Base-by-base conservation (phyloP, 1,140 invertebrate genomes). In the Camponotus vicinus region DNA sequence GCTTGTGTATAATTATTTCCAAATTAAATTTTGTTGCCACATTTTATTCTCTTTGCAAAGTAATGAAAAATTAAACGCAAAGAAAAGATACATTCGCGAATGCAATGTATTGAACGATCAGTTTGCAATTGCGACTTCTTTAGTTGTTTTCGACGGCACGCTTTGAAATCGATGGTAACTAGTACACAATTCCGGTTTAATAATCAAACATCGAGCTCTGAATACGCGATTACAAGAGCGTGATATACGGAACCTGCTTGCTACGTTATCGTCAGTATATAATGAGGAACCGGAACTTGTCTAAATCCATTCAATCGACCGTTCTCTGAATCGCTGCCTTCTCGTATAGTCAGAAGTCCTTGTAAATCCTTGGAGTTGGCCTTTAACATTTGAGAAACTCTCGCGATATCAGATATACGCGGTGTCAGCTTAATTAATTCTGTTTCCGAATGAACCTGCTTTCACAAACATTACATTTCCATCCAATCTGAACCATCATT, bases 281-380 rank as follows among this genome's bases (percentile, higher is more conserved):
- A 80, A 70, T 34, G 34, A 55, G 66, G 45, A 82, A 40, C 45
- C 49, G 34, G 45, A 45, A 76, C 45, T 87, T 42, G 61, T 18
- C 45, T 52, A 40, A 70, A 42, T 71, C 66, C 21, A 71, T 71
- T 80, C 78, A 80, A 18, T 42, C 21, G 21, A 42, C 37, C 32
- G 49, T 80, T 70, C 49, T 70, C 49, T n/a, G n/a, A 80, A 71
- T 21, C 78, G 13, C 5, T 57, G 55, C 18, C 2, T 71, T 71
- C 86, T 64, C 78, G 18, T 52, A 0, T 1, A 80, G n/a, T 40
- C 40, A 49, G 61, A 84, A 73, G 49, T 49, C 34, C 67, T 42
- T 77, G 85, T 55, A 70, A 86, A 86, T 86, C 45, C 76, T n/a
- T n/a, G 9, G 59, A 85, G 40, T 79, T 85, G 37, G 71, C 21